These are phyloP conservation scores for Ceyx erithaca DNA, from an alignment of 2,797 vertebrate species.

Conservation along the genomic window DNA sequence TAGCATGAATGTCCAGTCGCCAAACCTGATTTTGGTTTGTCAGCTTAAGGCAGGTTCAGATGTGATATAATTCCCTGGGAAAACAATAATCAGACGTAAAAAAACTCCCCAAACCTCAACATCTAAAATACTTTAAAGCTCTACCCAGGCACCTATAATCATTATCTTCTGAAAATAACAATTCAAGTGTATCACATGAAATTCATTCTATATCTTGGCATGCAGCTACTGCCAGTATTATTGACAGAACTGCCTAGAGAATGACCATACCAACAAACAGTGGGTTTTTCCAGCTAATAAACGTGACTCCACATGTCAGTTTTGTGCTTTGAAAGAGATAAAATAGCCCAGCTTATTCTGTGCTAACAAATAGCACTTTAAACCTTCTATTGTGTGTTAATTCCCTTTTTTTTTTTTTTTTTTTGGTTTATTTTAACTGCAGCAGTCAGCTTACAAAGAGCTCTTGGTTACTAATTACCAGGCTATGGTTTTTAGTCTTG, in stretches of 20 bases:
- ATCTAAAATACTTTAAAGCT: background rate
- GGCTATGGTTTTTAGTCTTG: background rate
- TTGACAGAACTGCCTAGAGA: background rate
- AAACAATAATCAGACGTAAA: background rate
- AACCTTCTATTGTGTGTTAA: background rate
- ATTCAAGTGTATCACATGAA: fast-evolving
- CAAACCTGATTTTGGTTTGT: background rate
- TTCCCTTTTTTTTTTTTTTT: background rate
- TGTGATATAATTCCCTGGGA: background rate
- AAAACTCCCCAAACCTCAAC: background rate
- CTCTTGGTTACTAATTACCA: conserved; percentile 19
- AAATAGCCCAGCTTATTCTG: background rate
- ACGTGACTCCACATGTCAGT: background rate
- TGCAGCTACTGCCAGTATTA: background rate
- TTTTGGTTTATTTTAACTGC: background rate
- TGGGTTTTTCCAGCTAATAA: background rate
- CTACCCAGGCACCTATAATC: background rate
- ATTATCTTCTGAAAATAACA: background rate
- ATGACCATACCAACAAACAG: background rate
- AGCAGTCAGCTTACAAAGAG: background rate
- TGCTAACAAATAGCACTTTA: background rate
- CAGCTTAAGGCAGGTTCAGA: background rate
- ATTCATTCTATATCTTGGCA: background rate
- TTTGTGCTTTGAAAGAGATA: background rate
- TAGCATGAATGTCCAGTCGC: background rate